Evolutionary conservation across 1,140 invertebrate genomes (phyloP).

Genomic region (Apis florea): DNA sequence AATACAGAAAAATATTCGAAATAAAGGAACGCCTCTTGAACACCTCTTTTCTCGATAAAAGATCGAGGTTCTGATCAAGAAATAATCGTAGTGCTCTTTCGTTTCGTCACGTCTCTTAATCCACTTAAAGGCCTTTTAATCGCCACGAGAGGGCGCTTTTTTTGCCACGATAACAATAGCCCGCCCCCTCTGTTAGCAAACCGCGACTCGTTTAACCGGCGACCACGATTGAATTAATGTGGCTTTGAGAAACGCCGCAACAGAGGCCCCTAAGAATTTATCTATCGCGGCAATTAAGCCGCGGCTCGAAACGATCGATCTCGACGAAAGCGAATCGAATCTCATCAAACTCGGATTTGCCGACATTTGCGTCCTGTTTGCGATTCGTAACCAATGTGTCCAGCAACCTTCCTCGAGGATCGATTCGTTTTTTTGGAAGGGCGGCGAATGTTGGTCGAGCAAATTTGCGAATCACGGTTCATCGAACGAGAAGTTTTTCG

Average conservation of each 20-base stretch:
- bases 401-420: background rate
- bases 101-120: conserved; percentile 27
- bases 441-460: conserved; percentile 9
- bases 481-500: background rate
- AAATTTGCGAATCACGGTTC: too few relatives aligned
- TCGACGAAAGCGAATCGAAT: background rate
- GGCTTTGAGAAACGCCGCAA: conserved; percentile 61
- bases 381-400: background rate
- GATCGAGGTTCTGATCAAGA: background rate
- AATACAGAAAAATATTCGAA: too few relatives aligned
- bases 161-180: conserved; percentile 33
- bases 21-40: too few relatives aligned
- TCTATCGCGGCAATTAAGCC: conserved; percentile 72
- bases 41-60: too few relatives aligned
- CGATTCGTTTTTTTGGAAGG: background rate
- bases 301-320: conserved; percentile 35
- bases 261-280: conserved; percentile 70
- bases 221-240: conserved; percentile 67
- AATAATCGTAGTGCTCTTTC: background rate
- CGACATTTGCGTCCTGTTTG: background rate
- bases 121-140: conserved; percentile 38
- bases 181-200: conserved; percentile 25
- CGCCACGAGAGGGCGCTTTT: conserved; percentile 21
- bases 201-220: background rate
- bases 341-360: conserved; percentile 34